Percentiles rank a stretch among this genome's conserved stretches.
These are phyloP conservation scores for Ornithorhynchus anatinus DNA, from an alignment of 2,113 vertebrate species.

Conservation along the genomic window DNA sequence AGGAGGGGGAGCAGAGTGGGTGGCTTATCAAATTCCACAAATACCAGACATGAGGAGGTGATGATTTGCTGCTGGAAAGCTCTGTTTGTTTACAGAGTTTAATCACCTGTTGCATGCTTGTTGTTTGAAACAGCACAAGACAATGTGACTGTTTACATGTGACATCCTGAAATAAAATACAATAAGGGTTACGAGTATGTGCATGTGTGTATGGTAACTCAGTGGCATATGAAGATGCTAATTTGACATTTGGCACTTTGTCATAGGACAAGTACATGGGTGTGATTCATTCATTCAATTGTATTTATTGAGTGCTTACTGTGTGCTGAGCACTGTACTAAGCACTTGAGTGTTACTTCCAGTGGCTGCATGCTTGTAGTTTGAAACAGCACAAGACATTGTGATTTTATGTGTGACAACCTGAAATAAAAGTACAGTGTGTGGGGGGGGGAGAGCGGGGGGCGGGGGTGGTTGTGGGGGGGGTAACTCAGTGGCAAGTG, in stretches of 20 bases:
- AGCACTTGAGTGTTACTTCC: too few species aligned
- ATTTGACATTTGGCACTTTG: too few species aligned
- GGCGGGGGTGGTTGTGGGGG: neutral
- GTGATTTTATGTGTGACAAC: constrained; percentile 37
- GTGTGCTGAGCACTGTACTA: too few species aligned
- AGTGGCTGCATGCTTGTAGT: constrained; percentile 68
- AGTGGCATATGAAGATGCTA: constrained; percentile 35
- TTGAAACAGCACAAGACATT: constrained; percentile 54
- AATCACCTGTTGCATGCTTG: constrained; percentile 70
- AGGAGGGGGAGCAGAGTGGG: constrained; percentile 56
- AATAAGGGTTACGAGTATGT: constrained; percentile 6
- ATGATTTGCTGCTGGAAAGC: constrained; percentile 71
- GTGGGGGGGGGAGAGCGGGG: too few species aligned
- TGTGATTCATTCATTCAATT: too few species aligned
- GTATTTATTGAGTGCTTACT: too few species aligned
- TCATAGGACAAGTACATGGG: too few species aligned
- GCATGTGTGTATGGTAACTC: constrained; percentile 22
- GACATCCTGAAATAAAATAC: constrained; percentile 27
- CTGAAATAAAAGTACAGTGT: constrained; percentile 39
- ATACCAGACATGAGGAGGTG: constrained; percentile 62
- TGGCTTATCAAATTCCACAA: constrained; percentile 73
- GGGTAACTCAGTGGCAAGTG: constrained; percentile 28
- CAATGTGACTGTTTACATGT: constrained; percentile 53
- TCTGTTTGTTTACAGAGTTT: constrained; percentile 69
- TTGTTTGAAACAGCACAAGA: constrained; percentile 59